A percentile compares a stretch with the other conserved stretches of the same genome.
Conservation (phyloP, 2,888 invertebrate genomes). For the Lepidochitona cinerea region DNA sequence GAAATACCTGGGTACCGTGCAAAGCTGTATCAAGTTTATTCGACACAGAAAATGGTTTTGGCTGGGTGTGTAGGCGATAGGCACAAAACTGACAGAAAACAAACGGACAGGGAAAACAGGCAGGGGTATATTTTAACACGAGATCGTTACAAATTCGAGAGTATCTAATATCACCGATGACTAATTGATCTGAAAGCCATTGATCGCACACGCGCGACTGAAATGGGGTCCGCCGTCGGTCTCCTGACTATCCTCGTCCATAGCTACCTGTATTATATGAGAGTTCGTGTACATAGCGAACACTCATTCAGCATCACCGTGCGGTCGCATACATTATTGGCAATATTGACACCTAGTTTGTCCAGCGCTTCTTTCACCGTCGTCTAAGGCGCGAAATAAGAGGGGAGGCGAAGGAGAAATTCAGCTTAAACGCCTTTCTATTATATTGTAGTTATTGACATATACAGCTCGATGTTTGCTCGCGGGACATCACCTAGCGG, state of each 20-base stretch:
- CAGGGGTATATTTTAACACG: neutral
- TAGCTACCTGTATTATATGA: neutral
- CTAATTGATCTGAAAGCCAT: conserved; percentile 4
- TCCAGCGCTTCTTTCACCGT: neutral
- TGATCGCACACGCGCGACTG: conserved; percentile 2
- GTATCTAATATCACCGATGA: neutral
- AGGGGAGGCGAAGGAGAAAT: neutral
- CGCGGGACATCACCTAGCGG: too few relatives aligned
- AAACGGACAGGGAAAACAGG: neutral
- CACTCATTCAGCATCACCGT: neutral
- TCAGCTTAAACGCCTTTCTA: neutral
- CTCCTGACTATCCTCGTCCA: neutral
- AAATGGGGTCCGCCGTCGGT: neutral
- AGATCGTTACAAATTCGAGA: conserved; percentile 5
- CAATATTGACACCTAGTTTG: neutral
- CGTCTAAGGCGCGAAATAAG: neutral
- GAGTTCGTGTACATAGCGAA: neutral
- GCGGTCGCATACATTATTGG: neutral
- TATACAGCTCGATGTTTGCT: neutral
- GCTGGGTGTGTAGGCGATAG: too few relatives aligned
- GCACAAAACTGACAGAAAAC: neutral
- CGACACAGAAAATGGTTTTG: too few relatives aligned
- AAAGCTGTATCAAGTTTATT: too few relatives aligned
- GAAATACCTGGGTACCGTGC: too few relatives aligned
- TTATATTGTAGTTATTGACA: neutral